Evolutionary conservation across 2,888 invertebrate species (phyloP).

Genomic region (Oscheius sp.): DNA sequence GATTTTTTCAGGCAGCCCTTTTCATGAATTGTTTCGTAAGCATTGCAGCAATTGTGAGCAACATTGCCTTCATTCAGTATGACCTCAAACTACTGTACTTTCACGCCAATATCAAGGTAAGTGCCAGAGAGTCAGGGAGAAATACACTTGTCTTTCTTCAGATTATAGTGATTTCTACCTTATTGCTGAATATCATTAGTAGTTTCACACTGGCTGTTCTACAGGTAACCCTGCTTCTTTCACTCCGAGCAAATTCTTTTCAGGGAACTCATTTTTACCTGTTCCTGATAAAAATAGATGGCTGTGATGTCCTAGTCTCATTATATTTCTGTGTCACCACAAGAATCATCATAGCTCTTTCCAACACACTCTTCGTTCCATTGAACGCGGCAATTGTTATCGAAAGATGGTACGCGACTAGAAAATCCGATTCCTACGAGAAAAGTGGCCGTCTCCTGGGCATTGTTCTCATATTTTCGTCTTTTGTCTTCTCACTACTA

Average conservation of each 20-base stretch:
- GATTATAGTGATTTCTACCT: background rate
- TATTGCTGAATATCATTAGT: background rate
- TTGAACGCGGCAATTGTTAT: background rate
- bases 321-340: background rate
- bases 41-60: background rate
- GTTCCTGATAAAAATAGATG: background rate
- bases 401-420: conserved; percentile 1
- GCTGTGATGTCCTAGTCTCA: background rate
- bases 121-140: background rate
- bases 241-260: background rate
- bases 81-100: background rate
- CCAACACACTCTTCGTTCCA: background rate
- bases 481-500: background rate
- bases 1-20: background rate
- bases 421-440: background rate
- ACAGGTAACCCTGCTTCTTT: no score
- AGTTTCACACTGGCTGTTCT: background rate
- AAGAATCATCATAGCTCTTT: background rate
- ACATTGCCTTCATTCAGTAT: background rate
- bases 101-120: conserved; percentile 1
- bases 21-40: background rate
- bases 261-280: background rate
- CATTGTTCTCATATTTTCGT: background rate
- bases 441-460: background rate
- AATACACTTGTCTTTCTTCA: background rate